Evolutionary conservation across 2,113 vertebrate genomes (phyloP), one percentile per base, ranked within the genome.

Genomic region (Myrmecophaga tridactyla): DNA sequence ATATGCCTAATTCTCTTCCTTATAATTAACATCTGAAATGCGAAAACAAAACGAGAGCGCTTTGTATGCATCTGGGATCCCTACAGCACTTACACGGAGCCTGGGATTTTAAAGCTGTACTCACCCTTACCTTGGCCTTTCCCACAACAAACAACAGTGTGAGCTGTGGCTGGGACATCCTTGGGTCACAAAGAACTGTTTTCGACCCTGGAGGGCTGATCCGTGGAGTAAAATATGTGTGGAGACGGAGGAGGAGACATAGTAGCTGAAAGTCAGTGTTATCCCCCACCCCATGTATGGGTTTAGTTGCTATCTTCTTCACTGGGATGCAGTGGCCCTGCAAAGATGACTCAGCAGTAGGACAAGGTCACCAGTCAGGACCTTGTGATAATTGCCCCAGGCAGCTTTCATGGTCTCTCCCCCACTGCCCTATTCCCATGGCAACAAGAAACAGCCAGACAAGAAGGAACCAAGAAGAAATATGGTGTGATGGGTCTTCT

Each of bases 11-110:
- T 96, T 96, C 90, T 97, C 97, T 94, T 97, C 96, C 96, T 97
- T 97, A 97, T 97, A 97, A 97, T 97, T 97, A 97, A 96, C 95
- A 97, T 94, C 94, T 96, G 96, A 97, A 96, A 96, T 94, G 96
- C 39, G 56, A 96, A 97, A 97, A 95, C 95, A 96, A 97, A 97
- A 95, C 81, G 23, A 92, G 94, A 92, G 88, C 3, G 7, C 84
- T 95, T 88, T 93, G 85, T 87, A 73, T 31, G 81, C 46, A 41
- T 96, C 88, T 96, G 84, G 80, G 76, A 81, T 96, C 94, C 51
- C 15, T 62, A 84, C 90, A 90, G 65, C 87, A 93, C 51, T 95
- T 93, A 72, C 60, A 88, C 65, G 53, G 81, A 97, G 77, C 36
- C 76, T 88, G 72, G 21, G 60, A 73, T 80, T 88, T 96, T 82